A percentile compares a stretch with the other conserved stretches of the same genome.
Evolutionary conservation across 2,797 vertebrate genomes (phyloP).

Genomic region (Cuculus canorus): DNA sequence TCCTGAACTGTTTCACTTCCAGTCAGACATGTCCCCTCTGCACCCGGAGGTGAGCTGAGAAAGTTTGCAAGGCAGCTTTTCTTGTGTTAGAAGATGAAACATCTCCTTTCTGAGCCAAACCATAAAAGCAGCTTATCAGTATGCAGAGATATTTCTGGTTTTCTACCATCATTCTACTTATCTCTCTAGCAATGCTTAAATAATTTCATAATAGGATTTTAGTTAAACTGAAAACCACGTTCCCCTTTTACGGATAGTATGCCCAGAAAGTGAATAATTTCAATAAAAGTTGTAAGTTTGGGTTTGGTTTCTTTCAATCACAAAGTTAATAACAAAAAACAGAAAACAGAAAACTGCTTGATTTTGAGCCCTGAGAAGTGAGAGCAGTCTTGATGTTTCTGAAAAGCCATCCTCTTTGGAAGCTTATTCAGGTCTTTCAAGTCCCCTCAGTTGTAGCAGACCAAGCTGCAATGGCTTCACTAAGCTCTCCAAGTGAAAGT

Average conservation of each 20-base stretch:
- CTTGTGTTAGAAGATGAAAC: background rate
- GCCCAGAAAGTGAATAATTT: background rate
- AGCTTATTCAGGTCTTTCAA: background rate
- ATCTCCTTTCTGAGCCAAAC: background rate
- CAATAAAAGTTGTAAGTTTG: background rate
- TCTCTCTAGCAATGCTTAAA: background rate
- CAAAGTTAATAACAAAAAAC: background rate
- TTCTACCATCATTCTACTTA: background rate
- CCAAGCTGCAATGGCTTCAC: background rate
- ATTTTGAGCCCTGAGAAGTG: background rate
- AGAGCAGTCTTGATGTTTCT: background rate
- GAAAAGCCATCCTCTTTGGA: background rate
- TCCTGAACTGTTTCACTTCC: fast-evolving
- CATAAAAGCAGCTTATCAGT: background rate
- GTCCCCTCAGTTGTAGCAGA: background rate
- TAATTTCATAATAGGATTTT: background rate
- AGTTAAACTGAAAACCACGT: background rate
- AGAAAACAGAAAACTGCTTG: background rate
- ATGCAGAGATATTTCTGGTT: background rate
- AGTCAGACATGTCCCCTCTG: background rate
- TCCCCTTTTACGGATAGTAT: background rate
- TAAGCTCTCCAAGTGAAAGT: background rate
- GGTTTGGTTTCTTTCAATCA: background rate
- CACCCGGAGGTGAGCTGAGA: background rate
- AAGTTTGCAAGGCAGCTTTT: background rate